phyloP scores from a whole-genome alignment of 2,113 vertebrate species.

The Nyctibius bracteatus region DNA sequence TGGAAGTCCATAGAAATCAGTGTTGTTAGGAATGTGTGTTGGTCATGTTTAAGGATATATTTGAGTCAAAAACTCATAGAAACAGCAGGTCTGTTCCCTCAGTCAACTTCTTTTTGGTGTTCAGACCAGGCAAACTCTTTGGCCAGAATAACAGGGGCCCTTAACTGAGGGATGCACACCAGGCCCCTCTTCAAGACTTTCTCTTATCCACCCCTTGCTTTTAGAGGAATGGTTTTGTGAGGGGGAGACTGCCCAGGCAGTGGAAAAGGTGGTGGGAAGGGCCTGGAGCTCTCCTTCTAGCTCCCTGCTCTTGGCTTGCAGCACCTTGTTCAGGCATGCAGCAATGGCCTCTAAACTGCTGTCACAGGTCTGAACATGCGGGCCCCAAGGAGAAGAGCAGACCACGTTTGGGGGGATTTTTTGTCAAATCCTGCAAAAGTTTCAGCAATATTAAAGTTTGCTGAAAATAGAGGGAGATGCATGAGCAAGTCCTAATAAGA shows the following conservation, averaged over 20 bases:
- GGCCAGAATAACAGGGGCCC: background rate
- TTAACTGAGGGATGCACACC: background rate
- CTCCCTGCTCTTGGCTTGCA: background rate
- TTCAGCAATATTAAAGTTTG: background rate
- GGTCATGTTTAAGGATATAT: background rate
- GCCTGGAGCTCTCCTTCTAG: background rate
- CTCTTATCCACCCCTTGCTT: background rate
- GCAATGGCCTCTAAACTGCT: background rate
- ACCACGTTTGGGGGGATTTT: background rate
- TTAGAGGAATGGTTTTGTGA: background rate
- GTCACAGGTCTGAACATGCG: fast-evolving
- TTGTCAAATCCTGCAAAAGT: background rate
- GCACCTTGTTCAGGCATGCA: background rate
- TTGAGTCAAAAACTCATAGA: background rate
- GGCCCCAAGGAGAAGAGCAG: background rate
- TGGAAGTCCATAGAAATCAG: background rate
- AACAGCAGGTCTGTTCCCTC: background rate
- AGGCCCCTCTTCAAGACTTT: background rate
- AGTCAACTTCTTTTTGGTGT: background rate
- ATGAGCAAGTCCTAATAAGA: background rate
- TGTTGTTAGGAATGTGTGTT: background rate
- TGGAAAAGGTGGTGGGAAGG: background rate
- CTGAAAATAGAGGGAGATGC: background rate
- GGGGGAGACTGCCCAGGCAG: background rate
- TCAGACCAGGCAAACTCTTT: background rate